phyloP scores from a whole-genome alignment of 2,113 vertebrate species.

The Malurus cyaneus region DNA sequence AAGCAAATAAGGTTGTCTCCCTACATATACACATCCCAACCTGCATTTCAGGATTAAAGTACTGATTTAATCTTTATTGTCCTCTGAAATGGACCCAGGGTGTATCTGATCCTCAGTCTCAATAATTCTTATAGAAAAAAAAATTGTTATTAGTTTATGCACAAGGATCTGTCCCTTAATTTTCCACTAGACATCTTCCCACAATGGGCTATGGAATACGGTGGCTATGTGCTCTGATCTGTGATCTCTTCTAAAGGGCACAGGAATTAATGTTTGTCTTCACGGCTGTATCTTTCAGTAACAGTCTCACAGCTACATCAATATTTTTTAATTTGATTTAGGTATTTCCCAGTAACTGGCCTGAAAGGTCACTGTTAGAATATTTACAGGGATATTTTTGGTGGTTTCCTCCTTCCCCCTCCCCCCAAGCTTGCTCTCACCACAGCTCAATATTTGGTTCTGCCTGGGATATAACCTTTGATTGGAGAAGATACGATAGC shows the following conservation, averaged over 20 bases:
- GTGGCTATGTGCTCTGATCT: background rate
- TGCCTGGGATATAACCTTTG: background rate
- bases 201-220: background rate
- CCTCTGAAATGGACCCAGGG: background rate
- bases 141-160: background rate
- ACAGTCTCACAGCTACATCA: background rate
- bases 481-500: background rate
- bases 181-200: background rate
- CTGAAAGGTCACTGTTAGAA: conserved; percentile 14
- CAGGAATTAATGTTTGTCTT: background rate
- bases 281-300: background rate
- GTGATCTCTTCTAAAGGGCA: background rate
- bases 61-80: background rate
- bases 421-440: background rate
- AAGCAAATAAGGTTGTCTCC: background rate
- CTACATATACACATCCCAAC: background rate
- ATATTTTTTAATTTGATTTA: background rate
- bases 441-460: background rate
- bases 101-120: background rate
- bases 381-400: background rate
- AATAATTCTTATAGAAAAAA: background rate
- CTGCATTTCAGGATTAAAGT: background rate
- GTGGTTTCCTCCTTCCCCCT: background rate
- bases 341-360: background rate
- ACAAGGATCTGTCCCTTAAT: background rate